Conservation (phyloP, 2,113 vertebrate genomes). For the Nannobrachium achirus region DNA sequence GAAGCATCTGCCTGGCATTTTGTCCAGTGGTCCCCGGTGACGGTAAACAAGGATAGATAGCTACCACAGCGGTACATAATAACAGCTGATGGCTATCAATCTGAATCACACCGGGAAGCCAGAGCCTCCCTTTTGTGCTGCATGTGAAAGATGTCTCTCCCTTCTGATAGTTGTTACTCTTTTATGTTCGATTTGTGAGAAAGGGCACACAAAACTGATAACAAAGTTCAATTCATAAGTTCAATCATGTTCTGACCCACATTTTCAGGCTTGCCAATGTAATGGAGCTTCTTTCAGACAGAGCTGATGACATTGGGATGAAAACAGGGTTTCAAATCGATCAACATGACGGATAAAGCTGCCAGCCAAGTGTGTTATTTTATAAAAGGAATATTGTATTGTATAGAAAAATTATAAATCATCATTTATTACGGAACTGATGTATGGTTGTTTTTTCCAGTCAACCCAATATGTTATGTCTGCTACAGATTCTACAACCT, state of each 20-base stretch:
- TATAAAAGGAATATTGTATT: too few relatives aligned
- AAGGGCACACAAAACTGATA: conserved; percentile 10
- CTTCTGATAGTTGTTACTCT: conserved; percentile 36
- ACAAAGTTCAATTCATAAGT: conserved; percentile 1
- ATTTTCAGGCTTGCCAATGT: too few relatives aligned
- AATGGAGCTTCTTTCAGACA: too few relatives aligned
- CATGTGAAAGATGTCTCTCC: conserved; percentile 35
- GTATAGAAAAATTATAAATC: too few relatives aligned
- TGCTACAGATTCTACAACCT: too few relatives aligned
- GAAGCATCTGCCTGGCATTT: conserved; percentile 64
- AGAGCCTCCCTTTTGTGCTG: conserved; percentile 37
- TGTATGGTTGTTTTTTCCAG: too few relatives aligned
- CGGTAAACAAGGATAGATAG: conserved; percentile 53
- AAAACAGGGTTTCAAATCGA: too few relatives aligned
- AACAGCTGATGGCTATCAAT: conserved; percentile 52
- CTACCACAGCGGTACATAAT: conserved; percentile 40
- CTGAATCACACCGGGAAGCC: not conserved
- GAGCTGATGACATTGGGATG: too few relatives aligned
- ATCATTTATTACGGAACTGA: too few relatives aligned
- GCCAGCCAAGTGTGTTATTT: too few relatives aligned
- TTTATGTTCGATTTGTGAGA: conserved; percentile 10
- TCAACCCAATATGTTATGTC: too few relatives aligned
- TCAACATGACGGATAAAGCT: too few relatives aligned
- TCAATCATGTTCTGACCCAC: not conserved
- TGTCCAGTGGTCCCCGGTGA: conserved; percentile 46